Base-by-base conservation (phyloP, 2,888 invertebrate genomes). In the Xylota sylvarum region DNA sequence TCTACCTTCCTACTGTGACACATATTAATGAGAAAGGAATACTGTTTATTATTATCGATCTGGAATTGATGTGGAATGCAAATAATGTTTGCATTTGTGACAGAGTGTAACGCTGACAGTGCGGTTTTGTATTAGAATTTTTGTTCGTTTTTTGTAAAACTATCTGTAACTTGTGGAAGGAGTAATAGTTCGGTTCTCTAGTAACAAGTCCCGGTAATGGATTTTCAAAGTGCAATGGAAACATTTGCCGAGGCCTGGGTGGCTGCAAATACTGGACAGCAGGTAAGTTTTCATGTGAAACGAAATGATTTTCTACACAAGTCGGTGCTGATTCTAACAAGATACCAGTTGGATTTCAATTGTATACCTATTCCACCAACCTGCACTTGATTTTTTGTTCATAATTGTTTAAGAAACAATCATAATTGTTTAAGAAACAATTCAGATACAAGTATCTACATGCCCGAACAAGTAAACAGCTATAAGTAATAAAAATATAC, bases 211-310 rank as follows among this genome's bases (percentile, higher is more conserved):
- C 56, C 60, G 88, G 89, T 83, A 85, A 98, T 98, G 98, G 98
- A 98, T 96, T 98, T 98, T 95, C 97, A 98, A 95, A 98, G 98
- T 95, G 98, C 98, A 90, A 98, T 98, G 98, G 98, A 98, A 94
- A 98, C 98, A 90, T 98, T 98, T 93, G 98, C 98, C 89, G 98
- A 98, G 94, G 98, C 98, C 90, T 98, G 98, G 98, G 97, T 98
- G 90, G 98, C 98, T 89, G 98, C 97, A 93, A 97, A 96, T 92
- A 93, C 95, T 90, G 93, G 95, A 89, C 94, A 95, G 88, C 96
- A 96, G 95, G 96, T 96, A 91, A 94, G 93, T 92, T 37, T 0
- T n/a, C n/a, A n/a, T n/a, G n/a, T n/a, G n/a, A n/a, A n/a, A 23
- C 23, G 2, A 23, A 23, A 23, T 23, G 23, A 23, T 23, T 23